These are phyloP conservation scores for Conops quadrifasciatus DNA, from an alignment of 2,888 invertebrate species.

Conservation along the genomic window DNA sequence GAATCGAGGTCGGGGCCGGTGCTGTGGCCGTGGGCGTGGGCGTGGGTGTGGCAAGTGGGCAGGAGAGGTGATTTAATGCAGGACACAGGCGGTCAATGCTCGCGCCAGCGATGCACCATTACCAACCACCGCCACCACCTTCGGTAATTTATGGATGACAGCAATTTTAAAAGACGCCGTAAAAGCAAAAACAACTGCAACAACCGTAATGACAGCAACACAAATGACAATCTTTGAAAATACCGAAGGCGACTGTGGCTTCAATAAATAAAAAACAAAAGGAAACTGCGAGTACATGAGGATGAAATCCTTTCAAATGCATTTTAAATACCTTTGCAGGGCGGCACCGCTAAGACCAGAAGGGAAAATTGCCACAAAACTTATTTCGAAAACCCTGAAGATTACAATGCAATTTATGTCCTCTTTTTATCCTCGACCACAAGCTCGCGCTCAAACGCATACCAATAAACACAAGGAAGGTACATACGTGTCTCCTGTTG, in stretches of 20 bases:
- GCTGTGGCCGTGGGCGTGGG: not conserved
- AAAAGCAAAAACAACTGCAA: not conserved
- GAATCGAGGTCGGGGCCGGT: not conserved
- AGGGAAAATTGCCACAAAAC: conserved; percentile 1
- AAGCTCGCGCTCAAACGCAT: not conserved
- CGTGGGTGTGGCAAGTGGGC: not conserved
- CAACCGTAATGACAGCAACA: not conserved
- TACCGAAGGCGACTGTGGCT: not conserved
- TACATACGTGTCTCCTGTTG: no score
- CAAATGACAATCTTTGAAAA: not conserved
- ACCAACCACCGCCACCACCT: not conserved
- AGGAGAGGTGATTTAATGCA: not conserved
- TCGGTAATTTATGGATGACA: conserved; percentile 8
- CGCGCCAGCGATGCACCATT: not conserved
- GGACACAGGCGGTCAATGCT: not conserved
- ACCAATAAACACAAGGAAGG: not conserved
- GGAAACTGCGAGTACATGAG: not conserved
- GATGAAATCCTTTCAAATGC: conserved; percentile 8
- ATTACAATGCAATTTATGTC: conserved; percentile 4
- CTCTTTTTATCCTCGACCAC: not conserved
- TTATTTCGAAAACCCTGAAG: not conserved
- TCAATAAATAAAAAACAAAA: conserved; percentile 9
- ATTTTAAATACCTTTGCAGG: conserved; percentile 9
- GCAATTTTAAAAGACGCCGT: conserved; percentile 2
- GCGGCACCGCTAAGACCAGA: not conserved